phyloP scores from a whole-genome alignment of 2,797 vertebrate genomes.

The Pelobates cultripes region DNA sequence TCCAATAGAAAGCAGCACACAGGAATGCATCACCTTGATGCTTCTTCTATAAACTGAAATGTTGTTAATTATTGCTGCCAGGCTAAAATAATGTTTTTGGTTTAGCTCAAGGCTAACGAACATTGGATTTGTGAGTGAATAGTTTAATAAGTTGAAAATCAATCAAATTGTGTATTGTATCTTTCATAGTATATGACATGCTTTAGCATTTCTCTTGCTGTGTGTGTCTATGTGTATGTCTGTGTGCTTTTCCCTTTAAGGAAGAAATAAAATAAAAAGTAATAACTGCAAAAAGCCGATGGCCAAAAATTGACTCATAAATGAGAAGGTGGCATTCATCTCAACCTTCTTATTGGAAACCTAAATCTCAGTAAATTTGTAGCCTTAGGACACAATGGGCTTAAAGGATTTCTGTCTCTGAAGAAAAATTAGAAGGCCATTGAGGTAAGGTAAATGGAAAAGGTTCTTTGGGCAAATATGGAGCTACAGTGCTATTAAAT shows the following conservation, averaged over 20 bases:
- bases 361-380: conserved; percentile 97
- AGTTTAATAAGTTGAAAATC: conserved; percentile 26
- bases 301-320: conserved; percentile 94
- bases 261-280: conserved; percentile 80
- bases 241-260: neutral
- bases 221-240: neutral
- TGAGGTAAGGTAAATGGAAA: conserved; percentile 95
- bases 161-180: conserved; percentile 1
- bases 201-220: neutral
- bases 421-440: conserved; percentile 96
- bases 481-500: conserved; percentile 86
- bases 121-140: conserved; percentile 39
- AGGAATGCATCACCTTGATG: conserved; percentile 37
- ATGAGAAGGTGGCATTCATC: conserved; percentile 94
- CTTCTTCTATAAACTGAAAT: conserved; percentile 49
- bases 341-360: conserved; percentile 92
- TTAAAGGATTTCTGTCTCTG: conserved; percentile 99
- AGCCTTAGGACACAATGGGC: conserved; percentile 94
- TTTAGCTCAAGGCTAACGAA: conserved; percentile 50
- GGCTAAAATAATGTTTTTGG: conserved; percentile 47
- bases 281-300: conserved; percentile 84
- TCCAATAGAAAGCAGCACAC: neutral
- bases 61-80: conserved; percentile 57
- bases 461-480: conserved; percentile 88
- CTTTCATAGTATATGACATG: neutral